A percentile compares a stretch with the other conserved stretches of the same genome.
Conservation (phyloP, 2,888 invertebrate species). For the Cristatella mucedo region DNA sequence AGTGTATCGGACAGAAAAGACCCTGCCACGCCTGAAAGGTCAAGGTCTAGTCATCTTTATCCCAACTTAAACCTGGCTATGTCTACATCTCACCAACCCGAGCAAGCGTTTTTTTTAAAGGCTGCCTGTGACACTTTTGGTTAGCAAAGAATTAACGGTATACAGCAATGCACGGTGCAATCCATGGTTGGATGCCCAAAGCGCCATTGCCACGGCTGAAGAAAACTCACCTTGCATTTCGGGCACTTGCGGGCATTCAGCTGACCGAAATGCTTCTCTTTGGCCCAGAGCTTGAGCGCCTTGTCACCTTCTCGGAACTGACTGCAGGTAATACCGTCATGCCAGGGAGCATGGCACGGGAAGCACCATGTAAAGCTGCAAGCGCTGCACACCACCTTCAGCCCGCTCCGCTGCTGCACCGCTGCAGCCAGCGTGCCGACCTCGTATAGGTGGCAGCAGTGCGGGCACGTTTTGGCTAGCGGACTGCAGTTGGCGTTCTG, state of each 20-base stretch:
- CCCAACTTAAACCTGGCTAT: too few species aligned
- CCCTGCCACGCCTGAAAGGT: too few species aligned
- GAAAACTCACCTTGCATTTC: slow-evolving; percentile 34
- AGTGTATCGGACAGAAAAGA: too few species aligned
- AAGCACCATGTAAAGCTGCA: slow-evolving; percentile 39
- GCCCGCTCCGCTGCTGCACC: slow-evolving; percentile 15
- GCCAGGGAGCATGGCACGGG: slow-evolving; percentile 38
- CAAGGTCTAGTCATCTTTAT: too few species aligned
- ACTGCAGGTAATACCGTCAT: slow-evolving; percentile 32
- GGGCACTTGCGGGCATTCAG: slow-evolving; percentile 39
- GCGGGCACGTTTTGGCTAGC: slow-evolving; percentile 36
- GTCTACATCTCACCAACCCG: too few species aligned
- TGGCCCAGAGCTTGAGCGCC: slow-evolving; percentile 37
- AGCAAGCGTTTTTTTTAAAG: too few species aligned
- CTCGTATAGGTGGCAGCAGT: slow-evolving; percentile 26
- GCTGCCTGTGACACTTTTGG: too few species aligned
- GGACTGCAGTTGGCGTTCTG: slow-evolving; percentile 33
- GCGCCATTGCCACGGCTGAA: too few species aligned
- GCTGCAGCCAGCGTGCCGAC: slow-evolving; percentile 14
- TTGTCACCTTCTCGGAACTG: slow-evolving; percentile 34
- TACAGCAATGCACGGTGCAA: too few species aligned
- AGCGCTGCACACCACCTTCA: slow-evolving; percentile 24
- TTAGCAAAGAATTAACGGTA: too few species aligned
- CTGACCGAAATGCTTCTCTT: slow-evolving; percentile 30
- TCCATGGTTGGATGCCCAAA: too few species aligned